Evolutionary conservation across 1,140 invertebrate species (phyloP).

Genomic region (Parasteatoda tepidariorum): DNA sequence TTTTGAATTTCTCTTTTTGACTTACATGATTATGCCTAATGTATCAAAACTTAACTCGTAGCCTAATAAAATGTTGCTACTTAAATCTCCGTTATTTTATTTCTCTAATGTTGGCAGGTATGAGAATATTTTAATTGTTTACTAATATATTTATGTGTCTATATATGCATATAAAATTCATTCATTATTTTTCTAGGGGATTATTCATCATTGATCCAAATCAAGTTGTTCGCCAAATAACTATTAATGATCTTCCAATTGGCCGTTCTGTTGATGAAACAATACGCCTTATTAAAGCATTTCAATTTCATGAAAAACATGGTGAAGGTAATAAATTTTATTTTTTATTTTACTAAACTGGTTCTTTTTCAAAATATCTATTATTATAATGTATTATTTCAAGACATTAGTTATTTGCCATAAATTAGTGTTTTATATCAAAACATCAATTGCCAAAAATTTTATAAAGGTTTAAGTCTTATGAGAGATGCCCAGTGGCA

Average conservation of each 20-base stretch:
- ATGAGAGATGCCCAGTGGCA: background rate
- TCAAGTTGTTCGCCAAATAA: conserved; percentile 72
- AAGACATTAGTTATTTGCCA: background rate
- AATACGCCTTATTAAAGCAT: conserved; percentile 88
- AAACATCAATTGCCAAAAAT: background rate
- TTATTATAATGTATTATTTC: background rate
- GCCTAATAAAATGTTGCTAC: no score
- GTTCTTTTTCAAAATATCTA: no score
- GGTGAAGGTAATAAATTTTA: conserved; percentile 76
- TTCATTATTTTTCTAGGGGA: conserved; percentile 66
- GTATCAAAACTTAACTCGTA: no score
- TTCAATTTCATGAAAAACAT: conserved; percentile 92
- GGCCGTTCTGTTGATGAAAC: conserved; percentile 93
- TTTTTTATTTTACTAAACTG: background rate
- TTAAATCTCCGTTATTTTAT: no score
- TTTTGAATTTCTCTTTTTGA: no score
- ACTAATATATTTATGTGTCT: conserved; percentile 4
- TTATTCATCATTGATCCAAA: conserved; percentile 78
- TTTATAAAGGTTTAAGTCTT: background rate
- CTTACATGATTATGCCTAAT: no score
- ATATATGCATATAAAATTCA: background rate
- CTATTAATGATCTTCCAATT: conserved; percentile 84
- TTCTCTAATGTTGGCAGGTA: no score
- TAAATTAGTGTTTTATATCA: background rate
- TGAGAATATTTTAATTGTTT: background rate